Evolutionary conservation across 2,797 vertebrate species (phyloP).

Genomic region (Nothura maculosa): DNA sequence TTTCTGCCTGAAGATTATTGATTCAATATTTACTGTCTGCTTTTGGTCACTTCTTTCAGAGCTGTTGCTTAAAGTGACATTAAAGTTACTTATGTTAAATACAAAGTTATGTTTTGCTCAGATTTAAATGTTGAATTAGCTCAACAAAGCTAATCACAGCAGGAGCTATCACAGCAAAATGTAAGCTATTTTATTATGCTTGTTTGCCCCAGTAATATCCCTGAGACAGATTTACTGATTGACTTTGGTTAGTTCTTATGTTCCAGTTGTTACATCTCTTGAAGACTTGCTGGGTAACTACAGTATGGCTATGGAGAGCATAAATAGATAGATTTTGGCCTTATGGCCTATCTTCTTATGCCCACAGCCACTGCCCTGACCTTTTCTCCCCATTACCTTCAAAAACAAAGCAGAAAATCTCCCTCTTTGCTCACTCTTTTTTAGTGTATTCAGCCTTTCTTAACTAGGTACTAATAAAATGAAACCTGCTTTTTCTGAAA

Average conservation of each 20-base stretch:
- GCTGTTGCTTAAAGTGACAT: not conserved
- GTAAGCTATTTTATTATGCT: not conserved
- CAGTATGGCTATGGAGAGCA: not conserved
- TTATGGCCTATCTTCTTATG: not conserved
- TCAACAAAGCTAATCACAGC: too few species aligned
- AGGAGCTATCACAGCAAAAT: not conserved
- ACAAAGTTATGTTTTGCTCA: not conserved
- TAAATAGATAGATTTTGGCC: not conserved
- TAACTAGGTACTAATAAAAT: not conserved
- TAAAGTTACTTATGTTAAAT: not conserved
- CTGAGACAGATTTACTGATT: not conserved
- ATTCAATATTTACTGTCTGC: not conserved
- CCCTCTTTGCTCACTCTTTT: not conserved
- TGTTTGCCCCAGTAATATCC: not conserved
- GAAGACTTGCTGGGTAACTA: not conserved
- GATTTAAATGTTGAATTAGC: not conserved
- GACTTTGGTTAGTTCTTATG: not conserved
- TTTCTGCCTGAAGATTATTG: not conserved
- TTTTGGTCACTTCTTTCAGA: not conserved
- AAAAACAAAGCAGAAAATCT: not conserved
- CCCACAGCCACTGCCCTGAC: not conserved
- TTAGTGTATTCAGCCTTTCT: not conserved
- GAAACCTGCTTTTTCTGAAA: slow-evolving; percentile 1
- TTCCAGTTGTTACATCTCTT: not conserved
- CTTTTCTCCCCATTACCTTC: not conserved